A percentile compares a stretch with the other conserved stretches of the same genome.
Evolutionary conservation across 1,140 invertebrate species (phyloP).

Genomic region (Belonocnema kinseyi): DNA sequence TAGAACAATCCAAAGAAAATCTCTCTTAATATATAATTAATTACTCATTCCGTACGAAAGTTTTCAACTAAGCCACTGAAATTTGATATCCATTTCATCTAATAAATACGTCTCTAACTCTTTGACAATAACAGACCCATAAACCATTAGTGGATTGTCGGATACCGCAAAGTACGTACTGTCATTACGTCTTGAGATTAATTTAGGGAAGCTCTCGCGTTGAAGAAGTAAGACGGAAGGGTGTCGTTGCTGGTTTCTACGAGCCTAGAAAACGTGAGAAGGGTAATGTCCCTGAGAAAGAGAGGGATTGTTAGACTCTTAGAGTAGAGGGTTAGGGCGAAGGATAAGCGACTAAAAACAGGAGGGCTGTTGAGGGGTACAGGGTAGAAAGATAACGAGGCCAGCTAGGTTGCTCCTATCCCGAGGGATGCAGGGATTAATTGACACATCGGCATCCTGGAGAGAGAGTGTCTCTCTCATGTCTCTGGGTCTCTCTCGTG

Average conservation of each 20-base stretch:
- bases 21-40: too few species aligned
- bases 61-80: too few species aligned
- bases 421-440: conserved; percentile 63
- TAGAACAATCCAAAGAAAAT: too few species aligned
- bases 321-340: neutral
- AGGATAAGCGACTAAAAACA: conserved; percentile 33
- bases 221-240: neutral
- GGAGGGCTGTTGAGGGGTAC: conserved; percentile 42
- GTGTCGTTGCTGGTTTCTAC: neutral
- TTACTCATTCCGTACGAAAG: neutral
- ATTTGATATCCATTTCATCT: too few species aligned
- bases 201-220: neutral
- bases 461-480: conserved; percentile 33
- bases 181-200: conserved; percentile 10
- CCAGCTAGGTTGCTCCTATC: conserved; percentile 39
- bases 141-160: conserved; percentile 14
- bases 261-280: conserved; percentile 21
- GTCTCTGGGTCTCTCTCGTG: neutral
- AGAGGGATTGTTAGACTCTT: neutral
- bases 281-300: conserved; percentile 40
- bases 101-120: neutral
- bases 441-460: conserved; percentile 66
- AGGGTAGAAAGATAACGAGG: conserved; percentile 35
- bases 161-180: conserved; percentile 13
- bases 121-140: neutral